phyloP scores from a whole-genome alignment of 2,797 vertebrate species.

The Picus viridis region DNA sequence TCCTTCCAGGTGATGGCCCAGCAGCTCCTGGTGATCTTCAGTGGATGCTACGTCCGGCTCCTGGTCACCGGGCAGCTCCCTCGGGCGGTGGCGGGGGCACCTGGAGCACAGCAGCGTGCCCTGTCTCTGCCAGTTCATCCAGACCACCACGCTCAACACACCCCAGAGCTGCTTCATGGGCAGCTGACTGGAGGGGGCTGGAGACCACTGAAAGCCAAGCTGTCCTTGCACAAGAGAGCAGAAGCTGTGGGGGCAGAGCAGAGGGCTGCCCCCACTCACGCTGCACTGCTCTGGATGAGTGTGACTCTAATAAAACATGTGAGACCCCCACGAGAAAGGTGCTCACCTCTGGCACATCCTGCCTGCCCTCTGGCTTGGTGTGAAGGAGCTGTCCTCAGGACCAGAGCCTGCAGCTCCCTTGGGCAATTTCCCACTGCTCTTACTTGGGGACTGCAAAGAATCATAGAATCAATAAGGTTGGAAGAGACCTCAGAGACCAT shows the following conservation, averaged over 20 bases:
- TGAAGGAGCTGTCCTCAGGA: background rate
- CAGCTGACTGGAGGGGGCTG: background rate
- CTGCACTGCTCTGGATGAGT: background rate
- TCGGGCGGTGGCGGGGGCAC: background rate
- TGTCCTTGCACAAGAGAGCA: background rate
- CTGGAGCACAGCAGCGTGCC: constrained; percentile 7
- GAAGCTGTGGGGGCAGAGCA: background rate
- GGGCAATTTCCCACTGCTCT: background rate
- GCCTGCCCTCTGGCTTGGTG: background rate
- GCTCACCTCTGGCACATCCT: background rate
- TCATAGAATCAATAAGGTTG: too few relatives aligned
- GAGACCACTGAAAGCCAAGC: accelerated
- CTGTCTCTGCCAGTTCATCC: constrained; percentile 79
- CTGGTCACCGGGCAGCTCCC: constrained; percentile 74
- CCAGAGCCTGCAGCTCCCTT: background rate
- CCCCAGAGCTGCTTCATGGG: background rate
- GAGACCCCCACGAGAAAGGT: background rate
- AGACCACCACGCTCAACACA: constrained; percentile 11
- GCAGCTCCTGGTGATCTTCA: constrained; percentile 77
- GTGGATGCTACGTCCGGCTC: constrained; percentile 74
- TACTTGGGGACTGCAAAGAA: accelerated
- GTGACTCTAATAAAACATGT: background rate
- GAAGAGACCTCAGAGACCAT: too few relatives aligned
- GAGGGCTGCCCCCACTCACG: background rate
- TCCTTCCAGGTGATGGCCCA: constrained; percentile 74